phyloP scores from a whole-genome alignment of 2,888 invertebrate species.

The Coelinius sp. region DNA sequence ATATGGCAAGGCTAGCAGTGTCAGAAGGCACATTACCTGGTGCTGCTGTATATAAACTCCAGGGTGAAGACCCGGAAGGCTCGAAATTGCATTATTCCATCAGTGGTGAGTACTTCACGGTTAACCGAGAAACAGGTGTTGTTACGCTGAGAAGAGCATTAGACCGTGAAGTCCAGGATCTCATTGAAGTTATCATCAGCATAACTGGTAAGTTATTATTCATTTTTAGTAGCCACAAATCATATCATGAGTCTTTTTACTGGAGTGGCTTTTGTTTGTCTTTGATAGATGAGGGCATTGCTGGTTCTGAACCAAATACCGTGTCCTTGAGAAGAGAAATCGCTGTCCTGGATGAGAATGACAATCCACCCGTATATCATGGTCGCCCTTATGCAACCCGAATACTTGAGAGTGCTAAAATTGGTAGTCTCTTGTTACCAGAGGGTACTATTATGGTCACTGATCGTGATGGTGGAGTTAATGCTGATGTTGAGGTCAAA shows the following conservation, averaged over 20 bases:
- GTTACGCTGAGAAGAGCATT: constrained; percentile 80
- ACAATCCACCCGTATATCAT: constrained; percentile 83
- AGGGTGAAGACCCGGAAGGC: constrained; percentile 84
- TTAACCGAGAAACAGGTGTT: constrained; percentile 83
- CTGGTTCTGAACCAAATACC: constrained; percentile 82
- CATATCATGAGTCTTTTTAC: background rate
- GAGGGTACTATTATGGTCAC: constrained; percentile 75
- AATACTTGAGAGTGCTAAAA: constrained; percentile 78
- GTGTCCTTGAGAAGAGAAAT: constrained; percentile 84
- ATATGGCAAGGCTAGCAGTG: constrained; percentile 83
- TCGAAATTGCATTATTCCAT: constrained; percentile 83
- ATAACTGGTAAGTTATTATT: constrained; percentile 76
- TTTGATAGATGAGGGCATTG: constrained; percentile 77
- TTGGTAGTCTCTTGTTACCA: constrained; percentile 77
- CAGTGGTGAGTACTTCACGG: constrained; percentile 85
- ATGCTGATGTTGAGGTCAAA: constrained; percentile 78
- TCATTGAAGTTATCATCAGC: constrained; percentile 85
- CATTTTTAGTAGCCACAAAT: background rate
- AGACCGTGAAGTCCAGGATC: constrained; percentile 80
- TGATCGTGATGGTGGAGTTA: constrained; percentile 81
- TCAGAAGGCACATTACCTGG: constrained; percentile 83
- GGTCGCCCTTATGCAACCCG: constrained; percentile 82
- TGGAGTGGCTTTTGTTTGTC: constrained; percentile 2
- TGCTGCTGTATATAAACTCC: constrained; percentile 82
- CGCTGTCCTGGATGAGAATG: constrained; percentile 84